phyloP scores from a whole-genome alignment of 2,797 vertebrate genomes.

The Ataeniobius toweri region DNA sequence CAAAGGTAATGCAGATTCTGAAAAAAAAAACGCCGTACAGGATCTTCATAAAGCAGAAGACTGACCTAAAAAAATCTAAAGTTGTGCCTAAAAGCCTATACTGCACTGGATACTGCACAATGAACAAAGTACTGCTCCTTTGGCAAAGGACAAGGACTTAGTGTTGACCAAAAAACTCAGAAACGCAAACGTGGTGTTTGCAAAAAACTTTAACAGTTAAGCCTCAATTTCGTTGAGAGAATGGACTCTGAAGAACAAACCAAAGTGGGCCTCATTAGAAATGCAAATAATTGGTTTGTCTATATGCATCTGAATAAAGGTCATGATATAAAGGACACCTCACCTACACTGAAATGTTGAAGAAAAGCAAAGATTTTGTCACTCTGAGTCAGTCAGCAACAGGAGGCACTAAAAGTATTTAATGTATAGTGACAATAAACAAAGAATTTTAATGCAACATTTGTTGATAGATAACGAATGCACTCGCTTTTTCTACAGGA shows the following conservation, averaged over 20 bases:
- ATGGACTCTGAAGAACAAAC: not conserved
- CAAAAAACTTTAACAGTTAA: not conserved
- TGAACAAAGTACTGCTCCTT: not conserved
- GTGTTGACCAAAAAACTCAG: not conserved
- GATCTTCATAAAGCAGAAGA: not conserved
- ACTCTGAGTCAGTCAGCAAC: not conserved
- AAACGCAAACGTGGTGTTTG: not conserved
- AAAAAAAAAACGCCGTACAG: too few species aligned
- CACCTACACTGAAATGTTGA: not conserved
- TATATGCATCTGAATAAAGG: slow-evolving; percentile 1
- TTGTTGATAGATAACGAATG: not conserved
- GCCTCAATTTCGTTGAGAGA: not conserved
- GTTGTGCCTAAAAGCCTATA: not conserved
- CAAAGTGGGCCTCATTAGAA: not conserved
- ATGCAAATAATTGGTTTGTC: slow-evolving; percentile 4
- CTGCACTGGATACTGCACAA: not conserved
- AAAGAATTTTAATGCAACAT: not conserved
- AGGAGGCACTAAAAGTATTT: not conserved
- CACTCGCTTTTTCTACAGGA: not conserved
- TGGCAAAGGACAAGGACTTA: not conserved
- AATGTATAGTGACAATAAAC: not conserved
- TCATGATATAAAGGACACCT: slow-evolving; percentile 1
- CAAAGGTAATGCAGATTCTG: too few species aligned
- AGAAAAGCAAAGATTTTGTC: not conserved
- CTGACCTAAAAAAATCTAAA: not conserved